Evolutionary conservation across 2,888 invertebrate genomes (phyloP).

Genomic region (Parnassius smintheus): DNA sequence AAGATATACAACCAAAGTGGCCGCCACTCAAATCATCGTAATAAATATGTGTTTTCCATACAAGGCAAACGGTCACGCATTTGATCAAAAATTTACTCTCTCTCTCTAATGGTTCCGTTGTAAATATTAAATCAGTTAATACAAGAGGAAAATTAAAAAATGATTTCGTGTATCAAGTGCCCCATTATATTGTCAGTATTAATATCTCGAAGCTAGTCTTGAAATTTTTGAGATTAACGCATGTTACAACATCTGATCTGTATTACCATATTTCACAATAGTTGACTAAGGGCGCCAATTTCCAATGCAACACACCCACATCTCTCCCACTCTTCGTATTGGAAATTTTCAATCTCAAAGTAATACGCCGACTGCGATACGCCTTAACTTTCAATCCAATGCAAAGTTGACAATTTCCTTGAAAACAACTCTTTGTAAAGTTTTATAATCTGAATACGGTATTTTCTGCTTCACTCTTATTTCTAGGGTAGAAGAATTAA

Average conservation of each 20-base stretch:
- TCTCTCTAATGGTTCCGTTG: too few species aligned
- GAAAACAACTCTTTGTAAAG: constrained; percentile 34
- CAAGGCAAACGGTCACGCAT: too few species aligned
- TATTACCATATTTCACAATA: constrained; percentile 72
- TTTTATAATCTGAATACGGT: constrained; percentile 11
- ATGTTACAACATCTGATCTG: constrained; percentile 16
- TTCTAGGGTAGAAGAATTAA: background rate
- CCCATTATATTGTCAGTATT: too few species aligned
- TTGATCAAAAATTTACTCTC: too few species aligned
- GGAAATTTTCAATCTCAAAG: constrained; percentile 73
- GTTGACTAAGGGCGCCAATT: constrained; percentile 34
- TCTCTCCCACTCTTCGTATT: constrained; percentile 60
- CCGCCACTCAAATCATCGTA: too few species aligned
- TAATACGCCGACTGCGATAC: constrained; percentile 48
- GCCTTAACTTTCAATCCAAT: constrained; percentile 58
- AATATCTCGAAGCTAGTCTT: too few species aligned
- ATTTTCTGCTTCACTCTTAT: constrained; percentile 6
- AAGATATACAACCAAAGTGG: too few species aligned
- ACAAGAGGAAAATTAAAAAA: too few species aligned
- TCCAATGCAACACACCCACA: constrained; percentile 46
- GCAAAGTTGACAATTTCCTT: constrained; percentile 58
- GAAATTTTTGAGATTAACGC: background rate
- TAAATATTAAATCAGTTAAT: too few species aligned
- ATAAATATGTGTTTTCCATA: too few species aligned
- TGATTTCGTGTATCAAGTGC: too few species aligned